Evolutionary conservation across 1,140 invertebrate genomes (phyloP).

Genomic region (Pygmarrhopalites habei): DNA sequence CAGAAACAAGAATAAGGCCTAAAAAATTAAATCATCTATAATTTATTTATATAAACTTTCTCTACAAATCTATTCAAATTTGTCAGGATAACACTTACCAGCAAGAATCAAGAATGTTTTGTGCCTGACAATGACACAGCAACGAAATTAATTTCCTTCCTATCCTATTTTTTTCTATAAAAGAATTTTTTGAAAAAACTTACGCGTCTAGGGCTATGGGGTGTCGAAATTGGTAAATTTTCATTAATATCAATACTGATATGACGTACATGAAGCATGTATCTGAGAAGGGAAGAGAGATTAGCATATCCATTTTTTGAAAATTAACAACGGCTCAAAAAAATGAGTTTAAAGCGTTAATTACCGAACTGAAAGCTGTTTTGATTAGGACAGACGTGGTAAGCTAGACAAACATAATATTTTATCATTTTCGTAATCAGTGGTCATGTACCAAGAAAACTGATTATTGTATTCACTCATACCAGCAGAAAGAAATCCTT

Average conservation of each 20-base stretch:
- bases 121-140: conserved; percentile 13
- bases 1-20: conserved; percentile 22
- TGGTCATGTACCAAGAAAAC: no score
- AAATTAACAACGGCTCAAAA: neutral
- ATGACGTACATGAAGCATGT: conserved; percentile 60
- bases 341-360: neutral
- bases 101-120: conserved; percentile 33
- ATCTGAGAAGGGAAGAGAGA: conserved; percentile 47
- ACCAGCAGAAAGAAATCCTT: conserved; percentile 66
- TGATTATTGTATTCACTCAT: no score
- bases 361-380: conserved; percentile 87
- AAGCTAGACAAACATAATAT: conserved; percentile 51
- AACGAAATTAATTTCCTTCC: neutral
- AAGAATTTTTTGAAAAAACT: conserved; percentile 48
- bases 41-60: no score
- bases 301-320: no score
- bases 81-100: no score
- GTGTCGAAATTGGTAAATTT: conserved; percentile 56
- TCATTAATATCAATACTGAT: conserved; percentile 52
- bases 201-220: conserved; percentile 45
- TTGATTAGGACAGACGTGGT: conserved; percentile 79
- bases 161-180: neutral
- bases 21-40: no score
- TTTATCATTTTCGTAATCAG: no score
- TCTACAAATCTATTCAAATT: no score